Evolutionary conservation across 2,888 invertebrate species (phyloP).

Genomic region (Drosophila putrida): DNA sequence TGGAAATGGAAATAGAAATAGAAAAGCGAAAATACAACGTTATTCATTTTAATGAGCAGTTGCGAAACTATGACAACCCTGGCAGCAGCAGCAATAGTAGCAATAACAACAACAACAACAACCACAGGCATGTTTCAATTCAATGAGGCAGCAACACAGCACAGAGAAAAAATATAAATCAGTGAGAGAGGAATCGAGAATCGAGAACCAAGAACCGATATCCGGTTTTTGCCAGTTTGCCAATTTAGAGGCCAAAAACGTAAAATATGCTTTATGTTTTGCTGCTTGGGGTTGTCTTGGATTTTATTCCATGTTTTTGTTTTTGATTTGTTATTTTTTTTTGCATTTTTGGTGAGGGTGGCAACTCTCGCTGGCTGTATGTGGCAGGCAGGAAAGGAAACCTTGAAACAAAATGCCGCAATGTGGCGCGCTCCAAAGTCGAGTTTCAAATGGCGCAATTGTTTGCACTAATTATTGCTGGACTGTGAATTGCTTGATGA

Average conservation of each 20-base stretch:
- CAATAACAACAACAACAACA: not conserved
- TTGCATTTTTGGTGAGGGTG: not conserved
- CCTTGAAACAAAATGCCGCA: conserved; percentile 71
- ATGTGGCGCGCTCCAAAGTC: conserved; percentile 46
- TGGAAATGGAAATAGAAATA: not conserved
- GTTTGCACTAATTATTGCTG: conserved; percentile 77
- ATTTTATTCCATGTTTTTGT: not conserved
- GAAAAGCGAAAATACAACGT: not conserved
- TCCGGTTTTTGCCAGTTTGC: conserved; percentile 54
- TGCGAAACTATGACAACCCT: conserved; percentile 20
- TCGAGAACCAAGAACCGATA: conserved; percentile 10
- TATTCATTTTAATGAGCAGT: conserved; percentile 23
- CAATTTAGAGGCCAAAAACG: conserved; percentile 56
- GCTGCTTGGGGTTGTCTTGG: not conserved
- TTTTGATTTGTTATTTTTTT: not conserved
- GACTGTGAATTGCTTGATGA: not conserved
- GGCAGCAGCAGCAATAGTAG: not conserved
- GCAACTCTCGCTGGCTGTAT: conserved; percentile 2
- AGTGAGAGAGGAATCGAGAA: not conserved
- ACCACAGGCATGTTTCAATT: not conserved
- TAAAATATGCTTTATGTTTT: conserved; percentile 40
- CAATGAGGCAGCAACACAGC: not conserved
- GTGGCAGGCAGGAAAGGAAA: conserved; percentile 15
- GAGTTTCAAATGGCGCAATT: conserved; percentile 69
- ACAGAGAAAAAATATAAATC: not conserved